These are phyloP conservation scores for Aphis craccivora DNA, from an alignment of 1,140 invertebrate genomes.

Conservation along the genomic window DNA sequence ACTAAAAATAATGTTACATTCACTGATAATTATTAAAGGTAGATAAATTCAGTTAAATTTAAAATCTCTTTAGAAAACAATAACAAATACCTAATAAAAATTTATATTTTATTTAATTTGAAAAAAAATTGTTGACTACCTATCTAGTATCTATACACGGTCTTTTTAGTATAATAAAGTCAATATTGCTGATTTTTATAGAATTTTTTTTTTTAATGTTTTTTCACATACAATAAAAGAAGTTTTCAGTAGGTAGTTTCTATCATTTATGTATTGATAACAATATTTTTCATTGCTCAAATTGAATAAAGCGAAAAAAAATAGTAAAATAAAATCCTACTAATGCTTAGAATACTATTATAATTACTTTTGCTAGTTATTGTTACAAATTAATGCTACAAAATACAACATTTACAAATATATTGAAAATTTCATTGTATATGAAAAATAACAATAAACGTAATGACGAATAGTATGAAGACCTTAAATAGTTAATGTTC, in stretches of 20 bases:
- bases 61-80: too few relatives aligned
- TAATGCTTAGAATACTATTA: background rate
- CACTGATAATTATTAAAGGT: background rate
- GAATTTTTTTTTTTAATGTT: slow-evolving; percentile 6
- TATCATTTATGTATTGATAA: background rate
- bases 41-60: too few relatives aligned
- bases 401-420: background rate
- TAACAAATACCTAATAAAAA: too few relatives aligned
- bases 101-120: background rate
- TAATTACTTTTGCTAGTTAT: background rate
- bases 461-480: too few relatives aligned
- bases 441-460: too few relatives aligned
- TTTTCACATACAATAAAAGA: background rate
- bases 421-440: too few relatives aligned
- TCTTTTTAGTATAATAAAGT: background rate
- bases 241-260: slow-evolving; percentile 1
- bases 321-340: background rate
- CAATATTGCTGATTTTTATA: background rate
- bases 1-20: background rate
- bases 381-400: background rate
- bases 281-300: background rate
- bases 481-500: too few relatives aligned
- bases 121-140: background rate
- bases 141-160: too few relatives aligned
- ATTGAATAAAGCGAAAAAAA: background rate